Evolutionary conservation across 1,140 invertebrate genomes (phyloP).

Genomic region (Drosophila lowei): DNA sequence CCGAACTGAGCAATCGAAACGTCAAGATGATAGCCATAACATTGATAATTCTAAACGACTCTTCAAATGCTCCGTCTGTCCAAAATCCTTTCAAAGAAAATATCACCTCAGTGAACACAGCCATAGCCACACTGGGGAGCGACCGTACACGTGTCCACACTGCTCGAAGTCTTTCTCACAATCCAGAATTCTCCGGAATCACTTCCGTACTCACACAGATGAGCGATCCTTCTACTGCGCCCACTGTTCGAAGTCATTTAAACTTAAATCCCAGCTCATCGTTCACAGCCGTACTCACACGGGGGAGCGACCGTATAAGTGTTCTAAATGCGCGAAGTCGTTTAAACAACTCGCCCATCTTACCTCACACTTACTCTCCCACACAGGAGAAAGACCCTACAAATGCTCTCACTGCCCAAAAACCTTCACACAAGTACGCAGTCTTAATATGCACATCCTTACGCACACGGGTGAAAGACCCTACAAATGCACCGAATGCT

Average conservation of each 20-base stretch:
- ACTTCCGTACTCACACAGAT: background rate
- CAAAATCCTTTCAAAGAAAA: background rate
- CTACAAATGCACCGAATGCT: too few species aligned
- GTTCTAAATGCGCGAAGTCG: background rate
- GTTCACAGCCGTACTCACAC: background rate
- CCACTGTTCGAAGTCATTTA: constrained; percentile 2
- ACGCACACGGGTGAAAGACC: background rate
- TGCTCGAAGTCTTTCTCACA: background rate
- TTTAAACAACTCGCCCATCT: background rate
- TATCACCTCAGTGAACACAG: background rate
- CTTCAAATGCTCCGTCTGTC: background rate
- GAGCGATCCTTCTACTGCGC: background rate
- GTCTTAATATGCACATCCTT: constrained; percentile 2
- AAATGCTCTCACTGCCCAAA: too few species aligned
- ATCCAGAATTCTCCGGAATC: background rate
- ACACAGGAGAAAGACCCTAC: too few species aligned
- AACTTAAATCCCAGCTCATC: background rate
- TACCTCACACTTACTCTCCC: too few species aligned
- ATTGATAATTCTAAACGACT: too few species aligned
- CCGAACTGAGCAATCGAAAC: too few species aligned
- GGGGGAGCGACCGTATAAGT: background rate
- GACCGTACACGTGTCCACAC: constrained; percentile 1
- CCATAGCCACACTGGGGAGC: background rate
- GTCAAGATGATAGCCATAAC: too few species aligned
- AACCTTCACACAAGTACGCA: too few species aligned